Evolutionary conservation across 1,140 invertebrate species (phyloP).

Genomic region (Pollicipes pollicipes): DNA sequence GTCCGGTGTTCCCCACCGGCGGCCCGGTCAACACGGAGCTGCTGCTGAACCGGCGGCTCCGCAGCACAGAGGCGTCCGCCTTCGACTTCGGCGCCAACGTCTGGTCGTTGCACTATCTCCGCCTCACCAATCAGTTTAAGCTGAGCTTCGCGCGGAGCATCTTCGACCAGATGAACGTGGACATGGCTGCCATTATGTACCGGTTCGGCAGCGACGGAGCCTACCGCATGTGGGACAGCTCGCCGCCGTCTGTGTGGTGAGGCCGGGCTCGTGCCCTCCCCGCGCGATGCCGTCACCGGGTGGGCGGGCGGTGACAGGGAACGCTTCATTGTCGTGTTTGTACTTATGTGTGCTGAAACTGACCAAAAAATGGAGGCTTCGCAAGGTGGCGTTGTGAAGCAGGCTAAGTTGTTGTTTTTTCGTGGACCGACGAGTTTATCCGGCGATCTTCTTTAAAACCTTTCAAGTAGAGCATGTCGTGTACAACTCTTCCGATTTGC

Average conservation of each 20-base stretch:
- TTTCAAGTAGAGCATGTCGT: no score
- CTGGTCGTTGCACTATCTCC: constrained; percentile 37
- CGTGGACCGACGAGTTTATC: no score
- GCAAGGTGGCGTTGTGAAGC: no score
- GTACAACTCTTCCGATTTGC: no score
- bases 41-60: constrained; percentile 19
- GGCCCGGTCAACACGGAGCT: constrained; percentile 14
- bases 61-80: constrained; percentile 32
- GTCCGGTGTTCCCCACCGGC: constrained; percentile 11
- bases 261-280: constrained; percentile 8
- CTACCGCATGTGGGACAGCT: constrained; percentile 31
- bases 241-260: constrained; percentile 32
- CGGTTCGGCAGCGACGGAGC: constrained; percentile 26
- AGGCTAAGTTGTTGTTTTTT: no score
- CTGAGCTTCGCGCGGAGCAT: constrained; percentile 22
- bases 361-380: no score
- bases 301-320: no score
- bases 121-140: constrained; percentile 36
- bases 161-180: constrained; percentile 31
- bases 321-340: no score
- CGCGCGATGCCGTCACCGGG: no score
- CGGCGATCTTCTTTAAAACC: no score
- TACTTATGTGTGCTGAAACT: no score
- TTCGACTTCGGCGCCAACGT: constrained; percentile 42
- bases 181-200: constrained; percentile 28